These are phyloP conservation scores for Sebastes umbrosus DNA, from an alignment of 2,797 vertebrate genomes.

Conservation along the genomic window DNA sequence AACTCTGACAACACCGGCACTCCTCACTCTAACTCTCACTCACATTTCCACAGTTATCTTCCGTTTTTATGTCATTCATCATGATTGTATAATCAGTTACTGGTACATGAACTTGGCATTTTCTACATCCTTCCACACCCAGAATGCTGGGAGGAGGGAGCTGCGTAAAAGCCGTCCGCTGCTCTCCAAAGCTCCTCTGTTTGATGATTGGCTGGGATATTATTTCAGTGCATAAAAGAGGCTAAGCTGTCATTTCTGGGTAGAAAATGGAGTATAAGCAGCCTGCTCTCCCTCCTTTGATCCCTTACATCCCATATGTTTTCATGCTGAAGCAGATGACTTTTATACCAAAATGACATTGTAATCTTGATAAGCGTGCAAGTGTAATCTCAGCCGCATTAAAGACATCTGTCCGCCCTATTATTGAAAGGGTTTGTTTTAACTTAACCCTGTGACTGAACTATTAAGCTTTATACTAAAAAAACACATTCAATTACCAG, in stretches of 20 bases:
- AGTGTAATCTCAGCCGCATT: conserved; percentile 49
- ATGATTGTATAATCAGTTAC: background rate
- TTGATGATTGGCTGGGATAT: conserved; percentile 27
- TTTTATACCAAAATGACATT: conserved; percentile 54
- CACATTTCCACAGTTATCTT: too few relatives aligned
- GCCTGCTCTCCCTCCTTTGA: conserved; percentile 40
- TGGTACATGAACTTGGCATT: conserved; percentile 5
- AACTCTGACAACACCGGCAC: too few relatives aligned
- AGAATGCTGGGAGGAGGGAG: background rate
- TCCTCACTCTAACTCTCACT: too few relatives aligned
- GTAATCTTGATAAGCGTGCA: conserved; percentile 53
- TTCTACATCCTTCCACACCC: conserved; percentile 19
- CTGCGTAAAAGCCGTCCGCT: background rate
- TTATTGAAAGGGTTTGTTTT: conserved; percentile 9
- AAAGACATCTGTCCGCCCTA: conserved; percentile 41
- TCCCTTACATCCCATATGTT: conserved; percentile 50
- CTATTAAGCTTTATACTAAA: background rate
- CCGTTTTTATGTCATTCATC: background rate
- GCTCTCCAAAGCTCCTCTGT: conserved; percentile 12
- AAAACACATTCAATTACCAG: background rate
- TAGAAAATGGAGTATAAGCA: conserved; percentile 41
- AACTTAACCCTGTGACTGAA: background rate
- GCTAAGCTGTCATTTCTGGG: conserved; percentile 56
- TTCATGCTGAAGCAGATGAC: conserved; percentile 43
- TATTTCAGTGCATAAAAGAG: conserved; percentile 38